Conservation (phyloP, 2,113 vertebrate genomes). For the Tetraodon nigroviridis region DNA sequence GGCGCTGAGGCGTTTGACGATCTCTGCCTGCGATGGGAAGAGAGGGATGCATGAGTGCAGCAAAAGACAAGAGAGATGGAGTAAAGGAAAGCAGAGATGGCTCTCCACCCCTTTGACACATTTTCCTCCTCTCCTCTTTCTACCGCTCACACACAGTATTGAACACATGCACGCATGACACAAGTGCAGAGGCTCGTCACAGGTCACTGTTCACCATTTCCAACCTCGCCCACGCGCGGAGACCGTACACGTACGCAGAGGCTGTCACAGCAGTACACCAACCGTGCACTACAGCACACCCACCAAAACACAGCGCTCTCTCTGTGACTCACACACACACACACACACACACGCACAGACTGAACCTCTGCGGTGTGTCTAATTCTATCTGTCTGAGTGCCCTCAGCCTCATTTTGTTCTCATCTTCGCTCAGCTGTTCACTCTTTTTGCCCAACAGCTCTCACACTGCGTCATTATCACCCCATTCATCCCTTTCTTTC, state of each 20-base stretch:
- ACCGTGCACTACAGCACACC: conserved; percentile 19
- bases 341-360: conserved; percentile 27
- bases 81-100: background rate
- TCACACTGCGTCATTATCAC: conserved; percentile 72
- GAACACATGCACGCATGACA: no score
- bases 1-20: conserved; percentile 89
- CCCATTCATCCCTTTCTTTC: conserved; percentile 61
- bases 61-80: conserved; percentile 30
- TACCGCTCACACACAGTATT: no score
- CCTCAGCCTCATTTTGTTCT: conserved; percentile 73
- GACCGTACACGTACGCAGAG: no score
- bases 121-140: no score
- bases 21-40: conserved; percentile 80
- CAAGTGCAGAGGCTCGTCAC: no score
- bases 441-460: conserved; percentile 64
- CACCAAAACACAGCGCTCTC: conserved; percentile 22
- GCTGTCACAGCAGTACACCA: conserved; percentile 10
- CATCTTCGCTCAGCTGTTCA: conserved; percentile 69
- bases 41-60: conserved; percentile 1
- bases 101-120: background rate
- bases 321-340: conserved; percentile 9
- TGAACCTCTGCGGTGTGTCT: conserved; percentile 63
- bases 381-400: conserved; percentile 75
- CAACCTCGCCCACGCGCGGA: no score
- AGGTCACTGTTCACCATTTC: no score